Evolutionary conservation across 2,113 vertebrate species (phyloP).

Genomic region (Plecotus auritus): DNA sequence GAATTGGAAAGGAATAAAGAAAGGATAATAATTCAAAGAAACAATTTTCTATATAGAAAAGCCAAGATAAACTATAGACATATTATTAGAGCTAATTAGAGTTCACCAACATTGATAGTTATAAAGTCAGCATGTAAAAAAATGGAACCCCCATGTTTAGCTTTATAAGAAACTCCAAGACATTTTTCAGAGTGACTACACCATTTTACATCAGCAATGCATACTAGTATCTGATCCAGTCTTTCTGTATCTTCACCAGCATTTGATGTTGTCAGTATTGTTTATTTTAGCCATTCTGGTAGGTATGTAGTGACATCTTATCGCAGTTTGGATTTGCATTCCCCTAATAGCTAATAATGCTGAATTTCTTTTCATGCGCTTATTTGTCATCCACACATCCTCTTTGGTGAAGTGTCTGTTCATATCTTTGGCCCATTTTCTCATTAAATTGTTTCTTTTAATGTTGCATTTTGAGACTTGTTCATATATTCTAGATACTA

Average conservation of each 20-base stretch:
- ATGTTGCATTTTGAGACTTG: neutral
- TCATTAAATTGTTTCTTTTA: neutral
- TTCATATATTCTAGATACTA: neutral
- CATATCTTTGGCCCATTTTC: neutral
- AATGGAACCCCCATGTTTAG: neutral
- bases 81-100: neutral
- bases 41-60: neutral
- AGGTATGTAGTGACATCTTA: neutral
- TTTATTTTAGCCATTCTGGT: neutral
- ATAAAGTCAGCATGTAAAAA: neutral
- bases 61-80: neutral
- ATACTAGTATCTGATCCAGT: neutral
- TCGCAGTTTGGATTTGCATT: neutral
- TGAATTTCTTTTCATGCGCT: neutral
- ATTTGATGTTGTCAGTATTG: neutral
- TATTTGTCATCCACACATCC: neutral
- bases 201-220: neutral
- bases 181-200: neutral
- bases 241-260: neutral
- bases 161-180: neutral
- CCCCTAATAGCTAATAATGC: neutral
- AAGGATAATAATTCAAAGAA: neutral
- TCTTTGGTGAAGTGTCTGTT: neutral
- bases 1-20: neutral
- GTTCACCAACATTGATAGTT: neutral